Evolutionary conservation across 2,113 vertebrate genomes (phyloP), one percentile per base, ranked within the genome.

Genomic region (Egretta garzetta): DNA sequence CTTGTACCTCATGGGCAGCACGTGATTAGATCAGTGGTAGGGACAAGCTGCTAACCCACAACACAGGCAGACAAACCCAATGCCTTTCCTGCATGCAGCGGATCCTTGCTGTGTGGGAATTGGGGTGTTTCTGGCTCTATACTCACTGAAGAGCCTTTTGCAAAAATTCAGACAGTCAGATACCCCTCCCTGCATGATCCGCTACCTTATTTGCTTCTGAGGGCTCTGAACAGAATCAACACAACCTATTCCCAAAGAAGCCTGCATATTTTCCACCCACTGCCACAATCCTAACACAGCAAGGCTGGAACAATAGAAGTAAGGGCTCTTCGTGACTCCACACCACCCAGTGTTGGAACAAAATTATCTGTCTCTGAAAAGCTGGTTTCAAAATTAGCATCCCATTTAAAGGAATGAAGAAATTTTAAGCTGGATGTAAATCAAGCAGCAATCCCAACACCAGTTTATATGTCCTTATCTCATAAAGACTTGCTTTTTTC

Each of bases 21-120:
- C 1, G 0, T 19, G 33, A 35, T 60, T 35, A 68, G 28, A 39
- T 50, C 37, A 75, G 72, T 2, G 0, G 9, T 5, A 64, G 35
- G 14, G 19, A 72, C 10, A 43, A 56, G 8, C 2, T 62, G 58
- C 14, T 28, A 43, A 24, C 30, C 49, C 50, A 8, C 18, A 68
- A 16, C 2, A 2, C 5, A 68, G 17, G 9, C 30, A 56, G n/a
- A 30, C 10, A 80, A 75, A 26, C 22, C 9, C 6, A 32, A 4
- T 28, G n/a, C 15, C 41, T 53, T 77, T 60, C n/a, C 41, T 59
- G 10, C 45, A 41, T 0, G 2, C 5, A 28, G 7, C 0, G 1
- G 24, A 72, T 19, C 16, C 27, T 7, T 33, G 20, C 5, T 76
- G 16, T 62, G 82, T 75, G 21, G 26, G 10, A 62, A 43, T 8